These are phyloP conservation scores for Drosophila sturtevanti DNA, from an alignment of 1,140 invertebrate species.

Conservation along the genomic window DNA sequence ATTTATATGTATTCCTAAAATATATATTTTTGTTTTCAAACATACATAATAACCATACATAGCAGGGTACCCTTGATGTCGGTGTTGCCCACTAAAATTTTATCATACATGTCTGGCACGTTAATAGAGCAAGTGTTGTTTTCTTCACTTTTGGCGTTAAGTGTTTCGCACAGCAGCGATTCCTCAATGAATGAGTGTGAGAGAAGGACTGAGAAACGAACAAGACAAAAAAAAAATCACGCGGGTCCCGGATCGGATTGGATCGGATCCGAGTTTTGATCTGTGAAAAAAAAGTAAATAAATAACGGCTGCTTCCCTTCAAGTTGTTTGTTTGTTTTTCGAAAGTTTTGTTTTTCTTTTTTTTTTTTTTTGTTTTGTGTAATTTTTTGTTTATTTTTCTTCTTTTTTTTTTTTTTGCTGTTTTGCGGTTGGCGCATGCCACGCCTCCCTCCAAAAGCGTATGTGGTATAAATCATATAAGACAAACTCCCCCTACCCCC, in stretches of 20 bases:
- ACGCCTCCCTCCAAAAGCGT: constrained; percentile 44
- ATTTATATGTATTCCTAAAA: too few species aligned
- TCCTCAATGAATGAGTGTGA: background rate
- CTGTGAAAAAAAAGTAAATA: constrained; percentile 63
- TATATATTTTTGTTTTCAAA: too few species aligned
- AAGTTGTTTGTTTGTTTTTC: constrained; percentile 70
- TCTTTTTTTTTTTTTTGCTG: constrained; percentile 29
- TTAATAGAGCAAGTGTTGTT: constrained; percentile 82
- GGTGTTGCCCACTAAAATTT: background rate
- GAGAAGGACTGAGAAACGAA: background rate
- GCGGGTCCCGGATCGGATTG: background rate
- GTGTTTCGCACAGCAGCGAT: constrained; percentile 66
- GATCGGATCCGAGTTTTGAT: constrained; percentile 43
- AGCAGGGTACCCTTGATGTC: background rate
- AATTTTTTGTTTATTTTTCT: constrained; percentile 47
- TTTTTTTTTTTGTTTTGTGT: constrained; percentile 33
- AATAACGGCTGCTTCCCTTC: constrained; percentile 39
- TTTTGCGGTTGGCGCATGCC: constrained; percentile 42
- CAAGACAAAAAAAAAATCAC: background rate
- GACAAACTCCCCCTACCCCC: too few species aligned
- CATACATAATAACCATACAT: too few species aligned
- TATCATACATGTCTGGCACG: constrained; percentile 41
- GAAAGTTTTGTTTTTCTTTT: constrained; percentile 70
- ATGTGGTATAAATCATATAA: constrained; percentile 15
- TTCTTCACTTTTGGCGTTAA: constrained; percentile 82